Evolutionary conservation across 2,797 vertebrate genomes (phyloP).

Genomic region (Gymnothorax reevesii): DNA sequence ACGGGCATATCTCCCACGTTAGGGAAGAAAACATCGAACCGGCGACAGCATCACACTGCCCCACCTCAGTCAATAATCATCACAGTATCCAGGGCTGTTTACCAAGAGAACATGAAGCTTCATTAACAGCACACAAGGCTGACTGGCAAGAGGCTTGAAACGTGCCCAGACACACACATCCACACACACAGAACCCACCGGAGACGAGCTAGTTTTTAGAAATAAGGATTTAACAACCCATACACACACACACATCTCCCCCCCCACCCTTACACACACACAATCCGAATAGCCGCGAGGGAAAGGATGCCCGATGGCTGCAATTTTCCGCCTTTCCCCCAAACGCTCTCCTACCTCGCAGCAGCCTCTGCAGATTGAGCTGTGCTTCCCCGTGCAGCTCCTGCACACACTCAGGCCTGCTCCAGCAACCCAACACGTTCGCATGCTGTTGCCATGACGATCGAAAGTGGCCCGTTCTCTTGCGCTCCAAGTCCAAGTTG

Average conservation of each 20-base stretch:
- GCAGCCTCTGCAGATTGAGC: constrained; percentile 79
- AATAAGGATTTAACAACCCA: background rate
- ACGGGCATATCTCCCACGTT: background rate
- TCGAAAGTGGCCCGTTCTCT: constrained; percentile 74
- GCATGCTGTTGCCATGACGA: constrained; percentile 85
- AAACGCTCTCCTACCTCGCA: constrained; percentile 72
- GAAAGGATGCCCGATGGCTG: background rate
- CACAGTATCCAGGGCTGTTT: background rate
- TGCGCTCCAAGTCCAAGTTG: constrained; percentile 78
- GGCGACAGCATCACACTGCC: background rate
- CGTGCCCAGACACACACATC: constrained; percentile 25
- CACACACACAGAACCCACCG: constrained; percentile 19
- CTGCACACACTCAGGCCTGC: constrained; percentile 76
- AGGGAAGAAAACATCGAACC: background rate
- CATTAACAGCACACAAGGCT: background rate
- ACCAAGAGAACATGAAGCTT: background rate
- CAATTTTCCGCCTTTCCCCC: background rate
- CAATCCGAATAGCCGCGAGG: background rate
- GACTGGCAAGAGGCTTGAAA: too few relatives aligned
- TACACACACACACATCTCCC: too few relatives aligned
- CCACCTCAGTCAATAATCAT: background rate
- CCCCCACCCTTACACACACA: background rate
- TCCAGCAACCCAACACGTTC: constrained; percentile 76
- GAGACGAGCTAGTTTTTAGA: background rate
- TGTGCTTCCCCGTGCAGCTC: constrained; percentile 82